These are phyloP conservation scores for Mormyrus hasselquistii DNA, from an alignment of 2,797 vertebrate species.

Conservation along the genomic window DNA sequence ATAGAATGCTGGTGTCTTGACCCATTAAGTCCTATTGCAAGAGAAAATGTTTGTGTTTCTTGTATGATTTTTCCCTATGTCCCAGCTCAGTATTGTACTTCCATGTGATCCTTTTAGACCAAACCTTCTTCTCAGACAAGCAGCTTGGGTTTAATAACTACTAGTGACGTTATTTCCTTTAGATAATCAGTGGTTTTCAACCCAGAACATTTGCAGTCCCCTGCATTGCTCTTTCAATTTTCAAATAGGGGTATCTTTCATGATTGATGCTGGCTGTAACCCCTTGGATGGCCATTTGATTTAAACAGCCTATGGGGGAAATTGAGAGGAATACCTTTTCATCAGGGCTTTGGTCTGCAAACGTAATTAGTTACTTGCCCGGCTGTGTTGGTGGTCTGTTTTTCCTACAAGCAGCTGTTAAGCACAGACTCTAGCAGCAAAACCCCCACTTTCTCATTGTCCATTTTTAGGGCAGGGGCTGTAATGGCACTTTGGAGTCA, in stretches of 20 bases:
- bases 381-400: slow-evolving; percentile 51
- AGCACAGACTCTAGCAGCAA: neutral
- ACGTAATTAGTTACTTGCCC: slow-evolving; percentile 53
- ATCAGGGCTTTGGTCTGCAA: slow-evolving; percentile 23
- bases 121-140: neutral
- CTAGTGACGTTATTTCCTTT: neutral
- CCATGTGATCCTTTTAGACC: neutral
- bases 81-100: neutral
- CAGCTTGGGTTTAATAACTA: neutral
- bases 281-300: neutral
- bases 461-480: neutral
- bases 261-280: neutral
- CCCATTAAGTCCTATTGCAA: neutral
- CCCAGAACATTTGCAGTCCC: neutral
- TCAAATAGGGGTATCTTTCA: neutral
- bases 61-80: neutral
- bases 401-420: slow-evolving; percentile 23
- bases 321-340: neutral
- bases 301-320: neutral
- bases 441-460: neutral
- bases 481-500: neutral
- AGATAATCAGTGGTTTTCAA: neutral
- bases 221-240: neutral
- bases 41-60: neutral
- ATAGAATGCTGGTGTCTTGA: neutral